Conservation (phyloP, 1,140 invertebrate species). For the Grapholita molesta region DNA sequence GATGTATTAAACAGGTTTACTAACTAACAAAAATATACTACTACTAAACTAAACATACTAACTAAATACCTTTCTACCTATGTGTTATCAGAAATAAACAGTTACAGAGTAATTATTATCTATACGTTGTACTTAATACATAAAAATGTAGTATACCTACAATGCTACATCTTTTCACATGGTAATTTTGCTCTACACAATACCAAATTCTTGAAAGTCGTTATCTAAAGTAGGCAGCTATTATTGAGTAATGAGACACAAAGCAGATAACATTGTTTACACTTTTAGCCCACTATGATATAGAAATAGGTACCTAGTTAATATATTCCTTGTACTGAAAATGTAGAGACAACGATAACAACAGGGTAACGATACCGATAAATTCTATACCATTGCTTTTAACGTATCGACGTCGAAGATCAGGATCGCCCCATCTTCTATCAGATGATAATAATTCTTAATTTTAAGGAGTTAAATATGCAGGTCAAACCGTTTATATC, state of each 20-base stretch:
- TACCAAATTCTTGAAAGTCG: slow-evolving; percentile 1
- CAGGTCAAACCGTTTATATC: background rate
- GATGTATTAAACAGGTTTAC: too few relatives aligned
- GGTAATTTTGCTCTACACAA: slow-evolving; percentile 4
- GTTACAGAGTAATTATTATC: background rate
- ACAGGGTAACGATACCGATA: background rate
- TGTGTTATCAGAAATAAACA: background rate
- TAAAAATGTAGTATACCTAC: background rate
- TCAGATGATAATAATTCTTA: background rate
- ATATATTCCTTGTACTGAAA: background rate
- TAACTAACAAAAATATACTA: too few relatives aligned
- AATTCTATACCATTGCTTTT: background rate
- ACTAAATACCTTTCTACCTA: too few relatives aligned
- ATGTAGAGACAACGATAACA: too few relatives aligned
- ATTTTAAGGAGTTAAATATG: background rate
- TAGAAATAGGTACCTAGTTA: background rate
- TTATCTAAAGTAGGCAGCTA: slow-evolving; percentile 9
- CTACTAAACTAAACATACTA: too few relatives aligned
- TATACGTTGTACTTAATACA: background rate
- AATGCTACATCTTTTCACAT: background rate
- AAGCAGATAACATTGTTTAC: slow-evolving; percentile 17
- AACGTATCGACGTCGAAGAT: background rate
- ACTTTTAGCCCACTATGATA: background rate
- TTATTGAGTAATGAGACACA: slow-evolving; percentile 8
- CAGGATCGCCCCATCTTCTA: background rate